These are phyloP conservation scores for Heliornis fulica DNA, from an alignment of 2,113 vertebrate species.

Conservation along the genomic window DNA sequence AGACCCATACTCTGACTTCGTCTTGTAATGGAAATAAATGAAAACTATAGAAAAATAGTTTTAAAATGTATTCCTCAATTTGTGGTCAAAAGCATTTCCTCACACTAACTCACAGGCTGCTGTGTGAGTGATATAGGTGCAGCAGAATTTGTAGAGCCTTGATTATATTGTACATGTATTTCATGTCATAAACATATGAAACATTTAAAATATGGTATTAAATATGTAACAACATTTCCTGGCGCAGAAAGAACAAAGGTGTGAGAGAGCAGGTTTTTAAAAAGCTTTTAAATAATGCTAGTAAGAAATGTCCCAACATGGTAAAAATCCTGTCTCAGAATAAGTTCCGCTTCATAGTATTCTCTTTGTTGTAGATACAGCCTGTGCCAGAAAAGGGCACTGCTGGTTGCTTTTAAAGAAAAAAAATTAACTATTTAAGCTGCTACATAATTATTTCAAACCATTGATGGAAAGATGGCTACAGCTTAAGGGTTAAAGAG, in stretches of 20 bases:
- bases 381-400: neutral
- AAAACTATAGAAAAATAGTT: neutral
- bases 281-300: slow-evolving; percentile 71
- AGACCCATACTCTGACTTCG: neutral
- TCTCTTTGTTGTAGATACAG: slow-evolving; percentile 57
- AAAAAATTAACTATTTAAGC: neutral
- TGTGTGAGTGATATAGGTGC: neutral
- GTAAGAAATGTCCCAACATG: slow-evolving; percentile 59
- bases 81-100: neutral
- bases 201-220: slow-evolving; percentile 69
- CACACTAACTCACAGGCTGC: neutral
- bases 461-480: neutral
- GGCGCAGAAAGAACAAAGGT: slow-evolving; percentile 60
- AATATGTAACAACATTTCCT: slow-evolving; percentile 62
- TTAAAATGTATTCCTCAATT: neutral
- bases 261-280: slow-evolving; percentile 29
- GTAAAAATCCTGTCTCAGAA: slow-evolving; percentile 42
- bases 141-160: slow-evolving; percentile 13
- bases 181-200: slow-evolving; percentile 72
- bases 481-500: neutral
- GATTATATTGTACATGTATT: slow-evolving; percentile 60
- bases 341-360: slow-evolving; percentile 26
- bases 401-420: neutral
- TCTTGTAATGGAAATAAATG: neutral
- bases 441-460: neutral